These are phyloP conservation scores for Scolopax bukidnonensis DNA, from an alignment of 2,797 vertebrate genomes.

Conservation along the genomic window DNA sequence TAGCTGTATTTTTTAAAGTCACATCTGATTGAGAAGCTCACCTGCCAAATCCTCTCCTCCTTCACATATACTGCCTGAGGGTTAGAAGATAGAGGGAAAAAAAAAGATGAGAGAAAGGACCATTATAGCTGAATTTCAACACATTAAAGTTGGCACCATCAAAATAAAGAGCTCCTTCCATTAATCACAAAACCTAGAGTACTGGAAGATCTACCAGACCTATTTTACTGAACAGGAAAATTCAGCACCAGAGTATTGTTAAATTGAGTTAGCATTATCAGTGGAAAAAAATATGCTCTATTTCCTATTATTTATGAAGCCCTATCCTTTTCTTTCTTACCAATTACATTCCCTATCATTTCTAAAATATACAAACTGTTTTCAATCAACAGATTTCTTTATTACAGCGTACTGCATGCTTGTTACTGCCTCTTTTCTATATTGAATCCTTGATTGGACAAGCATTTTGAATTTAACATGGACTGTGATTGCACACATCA, in stretches of 20 bases:
- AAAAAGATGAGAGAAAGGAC: not conserved
- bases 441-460: slow-evolving; percentile 95
- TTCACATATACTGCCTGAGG: slow-evolving; percentile 17
- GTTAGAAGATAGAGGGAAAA: not conserved
- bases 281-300: slow-evolving; percentile 97
- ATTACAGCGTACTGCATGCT: slow-evolving; percentile 91
- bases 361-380: slow-evolving; percentile 99
- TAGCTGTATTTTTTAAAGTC: not conserved
- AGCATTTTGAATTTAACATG: slow-evolving; percentile 95
- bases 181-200: slow-evolving; percentile 71
- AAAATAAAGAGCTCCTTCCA: slow-evolving; percentile 71
- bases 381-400: slow-evolving; percentile 99
- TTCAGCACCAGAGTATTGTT: slow-evolving; percentile 80
- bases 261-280: slow-evolving; percentile 84
- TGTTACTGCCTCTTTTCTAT: slow-evolving; percentile 89
- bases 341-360: slow-evolving; percentile 99
- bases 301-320: slow-evolving; percentile 99
- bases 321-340: slow-evolving; percentile 98
- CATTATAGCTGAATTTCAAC: slow-evolving; percentile 56
- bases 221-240: slow-evolving; percentile 75
- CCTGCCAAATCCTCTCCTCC: slow-evolving; percentile 32
- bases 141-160: slow-evolving; percentile 37
- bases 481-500: slow-evolving; percentile 99
- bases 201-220: slow-evolving; percentile 63
- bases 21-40: slow-evolving; percentile 3